Evolutionary conservation across 2,888 invertebrate species (phyloP), one percentile per base, ranked within the genome.

Genomic region (Oligia strigilis): DNA sequence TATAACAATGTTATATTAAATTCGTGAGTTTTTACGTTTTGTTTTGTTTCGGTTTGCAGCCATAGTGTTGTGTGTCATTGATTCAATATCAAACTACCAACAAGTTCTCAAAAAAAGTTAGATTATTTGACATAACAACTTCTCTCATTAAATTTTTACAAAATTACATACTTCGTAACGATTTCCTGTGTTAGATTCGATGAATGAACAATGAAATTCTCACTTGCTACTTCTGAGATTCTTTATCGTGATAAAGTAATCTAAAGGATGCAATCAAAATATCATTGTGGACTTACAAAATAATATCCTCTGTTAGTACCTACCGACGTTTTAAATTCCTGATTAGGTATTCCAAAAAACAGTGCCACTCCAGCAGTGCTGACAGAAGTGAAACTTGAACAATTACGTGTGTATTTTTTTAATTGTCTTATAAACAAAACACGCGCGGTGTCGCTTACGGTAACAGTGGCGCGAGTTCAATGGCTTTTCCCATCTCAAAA

Each of bases 1-100:
- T 58, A 55, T 58, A 55, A 78, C 72, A 81, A 52, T 67, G 17
- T 73, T 73, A 69, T 81, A 60, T 73, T 55, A 36, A 78, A 83
- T 76, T 79, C 78, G 81, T 85, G 72, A 72, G 65, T 66, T 77
- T 36, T 80, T 58, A 55, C 2, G 58, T 67, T 81, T 79, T 77
- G 0, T 76, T 74, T 73, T 75, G n/a, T 72, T 84, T 79, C 67
- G 17, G 9, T 36, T 72, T 64, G 40, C 62, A 72, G 49, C 11
- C 36, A 66, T 77, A 52, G 19, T 62, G 6, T 66, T 71, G 43
- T 76, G 55, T 65, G 64, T 76, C 64, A 70, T 65, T 82, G 23
- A 72, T 29, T 29, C 1, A 29, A 29, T 52, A 29, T 36, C 13
- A 75, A 2, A 74, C n/a, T 66, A 43, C 62, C 62, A 43, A 60